A percentile compares a stretch with the other conserved stretches of the same genome.
phyloP scores from a whole-genome alignment of 2,797 vertebrate species.

The Pseudochaenichthys georgianus region DNA sequence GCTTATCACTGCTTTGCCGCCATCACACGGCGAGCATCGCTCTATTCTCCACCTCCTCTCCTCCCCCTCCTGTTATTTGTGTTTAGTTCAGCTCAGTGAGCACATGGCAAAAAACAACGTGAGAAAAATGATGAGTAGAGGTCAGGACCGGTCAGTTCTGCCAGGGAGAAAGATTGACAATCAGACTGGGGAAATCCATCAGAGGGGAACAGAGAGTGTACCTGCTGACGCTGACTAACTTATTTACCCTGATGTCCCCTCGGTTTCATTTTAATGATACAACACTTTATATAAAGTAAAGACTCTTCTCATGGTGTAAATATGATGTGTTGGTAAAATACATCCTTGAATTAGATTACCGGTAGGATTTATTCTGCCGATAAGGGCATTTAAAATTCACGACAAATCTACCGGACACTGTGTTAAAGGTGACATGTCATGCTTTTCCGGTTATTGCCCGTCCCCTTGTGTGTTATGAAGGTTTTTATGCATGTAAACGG shows the following conservation, averaged over 20 bases:
- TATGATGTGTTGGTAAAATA: not conserved
- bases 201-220: slow-evolving; percentile 2
- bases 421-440: too few relatives aligned
- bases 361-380: not conserved
- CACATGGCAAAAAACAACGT: slow-evolving; percentile 49
- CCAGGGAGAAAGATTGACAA: slow-evolving; percentile 23
- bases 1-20: slow-evolving; percentile 60
- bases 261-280: not conserved
- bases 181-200: slow-evolving; percentile 12
- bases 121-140: slow-evolving; percentile 50
- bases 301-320: not conserved
- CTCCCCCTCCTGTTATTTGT: slow-evolving; percentile 56
- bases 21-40: slow-evolving; percentile 28
- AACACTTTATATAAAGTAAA: not conserved
- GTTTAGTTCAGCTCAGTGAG: slow-evolving; percentile 60
- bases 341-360: not conserved
- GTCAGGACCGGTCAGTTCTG: slow-evolving; percentile 47
- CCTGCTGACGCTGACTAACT: not conserved
- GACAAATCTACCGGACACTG: too few relatives aligned
- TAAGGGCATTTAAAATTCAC: not conserved
- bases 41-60: slow-evolving; percentile 22
- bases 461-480: too few relatives aligned
- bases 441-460: too few relatives aligned
- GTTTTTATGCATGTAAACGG: too few relatives aligned
- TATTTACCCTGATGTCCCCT: not conserved